Percentiles rank a stretch among this genome's conserved stretches.
phyloP scores from a whole-genome alignment of 2,113 vertebrate genomes.

The Serilophus lunatus region DNA sequence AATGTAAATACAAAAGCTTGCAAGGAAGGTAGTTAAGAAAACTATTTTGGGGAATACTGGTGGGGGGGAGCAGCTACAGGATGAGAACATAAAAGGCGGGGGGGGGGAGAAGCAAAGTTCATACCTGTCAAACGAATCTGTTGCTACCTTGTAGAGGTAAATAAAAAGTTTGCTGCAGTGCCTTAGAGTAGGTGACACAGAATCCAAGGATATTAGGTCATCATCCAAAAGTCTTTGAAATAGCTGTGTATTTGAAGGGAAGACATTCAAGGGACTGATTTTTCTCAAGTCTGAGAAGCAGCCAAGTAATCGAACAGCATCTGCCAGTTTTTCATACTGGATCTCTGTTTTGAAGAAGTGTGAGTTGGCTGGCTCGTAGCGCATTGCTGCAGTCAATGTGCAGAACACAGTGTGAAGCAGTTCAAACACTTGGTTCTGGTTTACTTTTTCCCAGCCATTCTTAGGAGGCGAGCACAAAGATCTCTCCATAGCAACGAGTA shows the following conservation, averaged over 20 bases:
- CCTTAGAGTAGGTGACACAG: constrained; percentile 86
- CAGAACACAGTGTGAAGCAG: constrained; percentile 93
- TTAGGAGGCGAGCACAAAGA: constrained; percentile 86
- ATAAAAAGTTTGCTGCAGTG: constrained; percentile 98
- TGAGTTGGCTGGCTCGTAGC: constrained; percentile 96
- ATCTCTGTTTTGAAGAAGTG: constrained; percentile 98
- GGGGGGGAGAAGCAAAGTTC: background rate
- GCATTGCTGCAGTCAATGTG: constrained; percentile 95
- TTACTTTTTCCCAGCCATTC: constrained; percentile 91
- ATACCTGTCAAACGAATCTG: constrained; percentile 98
- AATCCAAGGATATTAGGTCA: constrained; percentile 80
- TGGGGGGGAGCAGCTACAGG: accelerated
- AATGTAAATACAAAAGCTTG: background rate
- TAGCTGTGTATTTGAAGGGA: constrained; percentile 90
- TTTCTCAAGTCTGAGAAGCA: constrained; percentile 95
- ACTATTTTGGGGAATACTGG: background rate
- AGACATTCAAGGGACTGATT: constrained; percentile 81
- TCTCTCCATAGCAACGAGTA: constrained; percentile 95
- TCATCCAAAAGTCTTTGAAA: constrained; percentile 96
- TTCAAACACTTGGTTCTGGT: constrained; percentile 94
- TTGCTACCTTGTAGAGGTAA: constrained; percentile 97
- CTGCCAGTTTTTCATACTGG: constrained; percentile 97
- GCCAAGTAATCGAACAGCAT: constrained; percentile 93
- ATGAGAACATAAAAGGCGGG: background rate
- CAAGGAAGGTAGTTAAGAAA: background rate